These are phyloP conservation scores for Rafetus swinhoei DNA, from an alignment of 2,113 vertebrate genomes.

Conservation along the genomic window DNA sequence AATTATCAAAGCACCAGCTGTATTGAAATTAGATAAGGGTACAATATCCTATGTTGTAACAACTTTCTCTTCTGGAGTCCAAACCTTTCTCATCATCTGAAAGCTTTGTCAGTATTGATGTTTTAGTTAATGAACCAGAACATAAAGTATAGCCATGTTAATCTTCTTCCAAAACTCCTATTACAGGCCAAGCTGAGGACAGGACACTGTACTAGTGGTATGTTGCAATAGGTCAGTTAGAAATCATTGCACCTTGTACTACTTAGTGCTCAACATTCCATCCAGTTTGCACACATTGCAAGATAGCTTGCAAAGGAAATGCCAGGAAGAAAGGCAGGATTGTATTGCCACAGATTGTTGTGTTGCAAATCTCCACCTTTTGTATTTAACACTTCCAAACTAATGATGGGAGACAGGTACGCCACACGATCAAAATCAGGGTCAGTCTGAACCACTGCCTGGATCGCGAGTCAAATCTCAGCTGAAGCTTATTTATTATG, in stretches of 20 bases:
- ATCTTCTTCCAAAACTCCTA: conserved; percentile 49
- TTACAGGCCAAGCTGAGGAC: conserved; percentile 39
- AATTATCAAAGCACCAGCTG: not conserved
- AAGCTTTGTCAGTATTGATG: conserved; percentile 56
- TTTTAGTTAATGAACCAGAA: conserved; percentile 67
- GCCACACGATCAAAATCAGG: not conserved
- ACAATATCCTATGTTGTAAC: not conserved
- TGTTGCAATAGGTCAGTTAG: conserved; percentile 51
- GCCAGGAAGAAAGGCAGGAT: not conserved
- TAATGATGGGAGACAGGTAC: not conserved
- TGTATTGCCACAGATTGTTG: conserved; percentile 13
- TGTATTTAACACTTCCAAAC: conserved; percentile 10
- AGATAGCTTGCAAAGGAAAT: conserved; percentile 30
- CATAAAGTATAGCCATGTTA: conserved; percentile 40
- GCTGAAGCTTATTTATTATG: conserved; percentile 19
- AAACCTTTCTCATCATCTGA: conserved; percentile 44
- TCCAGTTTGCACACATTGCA: conserved; percentile 33
- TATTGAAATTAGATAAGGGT: conserved; percentile 38
- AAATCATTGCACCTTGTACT: conserved; percentile 53
- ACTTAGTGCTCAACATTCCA: conserved; percentile 28
- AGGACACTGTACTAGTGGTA: conserved; percentile 31
- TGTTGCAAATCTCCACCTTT: conserved; percentile 8
- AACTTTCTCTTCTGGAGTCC: not conserved
- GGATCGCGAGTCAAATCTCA: not conserved
- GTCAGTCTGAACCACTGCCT: not conserved